Evolutionary conservation across 2,888 invertebrate genomes (phyloP).

Genomic region (Junonia oenone): DNA sequence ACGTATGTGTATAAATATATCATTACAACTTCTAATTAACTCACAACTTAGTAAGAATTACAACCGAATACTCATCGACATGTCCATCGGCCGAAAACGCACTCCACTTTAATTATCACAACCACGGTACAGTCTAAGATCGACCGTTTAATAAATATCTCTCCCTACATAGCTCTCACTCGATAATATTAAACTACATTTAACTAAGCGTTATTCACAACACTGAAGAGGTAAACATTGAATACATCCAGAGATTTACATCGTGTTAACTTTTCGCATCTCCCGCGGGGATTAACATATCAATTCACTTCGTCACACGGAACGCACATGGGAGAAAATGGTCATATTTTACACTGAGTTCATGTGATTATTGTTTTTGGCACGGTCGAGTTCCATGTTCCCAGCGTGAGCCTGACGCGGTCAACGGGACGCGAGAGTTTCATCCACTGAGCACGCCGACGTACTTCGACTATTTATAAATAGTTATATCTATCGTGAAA

Average conservation of each 20-base stretch:
- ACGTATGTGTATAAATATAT: conserved; percentile 52
- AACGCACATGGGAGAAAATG: conserved; percentile 38
- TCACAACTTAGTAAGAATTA: conserved; percentile 67
- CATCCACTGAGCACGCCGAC: conserved; percentile 54
- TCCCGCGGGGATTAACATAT: conserved; percentile 38
- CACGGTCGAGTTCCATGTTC: conserved; percentile 57
- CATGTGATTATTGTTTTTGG: conserved; percentile 56
- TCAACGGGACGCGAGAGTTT: conserved; percentile 48
- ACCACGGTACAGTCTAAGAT: conserved; percentile 51
- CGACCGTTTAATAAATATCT: conserved; percentile 18
- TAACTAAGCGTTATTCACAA: conserved; percentile 66
- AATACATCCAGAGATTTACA: conserved; percentile 55
- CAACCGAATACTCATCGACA: conserved; percentile 51
- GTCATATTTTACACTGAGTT: conserved; percentile 46
- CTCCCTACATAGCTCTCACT: conserved; percentile 49
- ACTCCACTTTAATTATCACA: conserved; percentile 57
- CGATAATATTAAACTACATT: conserved; percentile 35
- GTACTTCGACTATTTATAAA: conserved; percentile 55
- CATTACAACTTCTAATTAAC: conserved; percentile 46
- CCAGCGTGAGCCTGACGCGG: conserved; percentile 49
- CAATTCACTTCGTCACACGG: conserved; percentile 50
- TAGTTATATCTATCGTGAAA: conserved; percentile 57
- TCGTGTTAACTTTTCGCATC: conserved; percentile 51
- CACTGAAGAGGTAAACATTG: conserved; percentile 77
- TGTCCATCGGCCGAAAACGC: conserved; percentile 38